A percentile compares a stretch with the other conserved stretches of the same genome.
Evolutionary conservation across 2,797 vertebrate genomes (phyloP).

Genomic region (Eulemur coronatus): DNA sequence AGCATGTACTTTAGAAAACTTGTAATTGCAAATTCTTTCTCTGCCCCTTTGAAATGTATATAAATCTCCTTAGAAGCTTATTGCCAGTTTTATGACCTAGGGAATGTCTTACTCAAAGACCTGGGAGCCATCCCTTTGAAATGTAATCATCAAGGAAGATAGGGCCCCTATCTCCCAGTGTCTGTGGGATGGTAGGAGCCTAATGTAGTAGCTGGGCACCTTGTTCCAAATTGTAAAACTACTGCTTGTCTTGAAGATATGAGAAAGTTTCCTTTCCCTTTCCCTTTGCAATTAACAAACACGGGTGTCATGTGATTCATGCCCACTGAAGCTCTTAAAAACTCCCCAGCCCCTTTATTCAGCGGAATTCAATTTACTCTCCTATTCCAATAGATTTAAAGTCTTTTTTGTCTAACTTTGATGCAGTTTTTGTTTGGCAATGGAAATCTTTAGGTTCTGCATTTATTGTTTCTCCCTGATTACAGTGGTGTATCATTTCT

Average conservation of each 20-base stretch:
- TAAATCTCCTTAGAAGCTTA: slow-evolving; percentile 10
- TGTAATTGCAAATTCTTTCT: neutral
- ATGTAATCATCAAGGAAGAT: neutral
- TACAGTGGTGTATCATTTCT: slow-evolving; percentile 5
- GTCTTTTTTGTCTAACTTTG: neutral
- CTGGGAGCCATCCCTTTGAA: neutral
- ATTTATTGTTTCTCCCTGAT: neutral
- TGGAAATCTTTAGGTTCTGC: neutral
- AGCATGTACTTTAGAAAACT: neutral
- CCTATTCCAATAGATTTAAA: neutral
- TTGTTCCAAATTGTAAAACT: neutral
- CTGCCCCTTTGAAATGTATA: neutral
- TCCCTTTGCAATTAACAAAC: neutral
- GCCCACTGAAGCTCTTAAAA: neutral
- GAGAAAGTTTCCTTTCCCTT: neutral
- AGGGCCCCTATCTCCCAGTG: neutral
- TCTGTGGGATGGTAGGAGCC: neutral
- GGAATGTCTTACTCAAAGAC: neutral
- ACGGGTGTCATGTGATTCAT: neutral
- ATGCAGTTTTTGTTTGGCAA: neutral
- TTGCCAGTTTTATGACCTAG: neutral
- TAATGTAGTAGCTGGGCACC: neutral
- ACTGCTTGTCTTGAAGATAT: neutral
- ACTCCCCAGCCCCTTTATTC: neutral
- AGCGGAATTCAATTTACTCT: neutral